These are phyloP conservation scores for Drosophila nikananu DNA, from an alignment of 1,140 invertebrate species.

Conservation along the genomic window DNA sequence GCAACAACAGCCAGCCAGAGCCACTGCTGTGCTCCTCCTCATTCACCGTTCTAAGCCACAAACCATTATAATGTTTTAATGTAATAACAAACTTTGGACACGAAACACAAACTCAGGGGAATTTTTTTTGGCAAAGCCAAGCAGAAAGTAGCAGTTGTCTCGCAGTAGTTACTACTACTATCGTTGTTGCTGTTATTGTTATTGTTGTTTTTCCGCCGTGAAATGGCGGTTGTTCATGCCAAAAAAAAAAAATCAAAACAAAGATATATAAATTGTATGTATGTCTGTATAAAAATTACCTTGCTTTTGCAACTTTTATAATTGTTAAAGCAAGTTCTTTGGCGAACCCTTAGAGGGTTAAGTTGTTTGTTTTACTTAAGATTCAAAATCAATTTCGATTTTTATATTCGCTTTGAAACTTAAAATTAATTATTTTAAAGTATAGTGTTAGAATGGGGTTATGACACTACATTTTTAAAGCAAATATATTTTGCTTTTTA, in stretches of 20 bases:
- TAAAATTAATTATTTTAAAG: no score
- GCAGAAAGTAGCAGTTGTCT: conserved; percentile 15
- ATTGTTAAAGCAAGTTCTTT: not conserved
- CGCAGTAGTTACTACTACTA: not conserved
- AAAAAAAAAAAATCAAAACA: not conserved
- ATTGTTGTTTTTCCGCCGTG: conserved; percentile 2
- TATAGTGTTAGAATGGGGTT: no score
- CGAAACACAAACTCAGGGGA: conserved; percentile 31
- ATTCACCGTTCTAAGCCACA: conserved; percentile 29
- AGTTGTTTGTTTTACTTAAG: not conserved
- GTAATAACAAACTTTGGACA: conserved; percentile 67
- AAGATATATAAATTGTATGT: not conserved
- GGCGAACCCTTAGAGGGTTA: not conserved
- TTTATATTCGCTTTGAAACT: no score
- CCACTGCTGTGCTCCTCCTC: not conserved
- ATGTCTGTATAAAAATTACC: not conserved
- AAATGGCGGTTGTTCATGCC: conserved; percentile 14
- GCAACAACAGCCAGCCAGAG: conserved; percentile 1
- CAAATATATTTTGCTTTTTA: not conserved
- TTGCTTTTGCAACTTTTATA: not conserved
- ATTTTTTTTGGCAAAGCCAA: conserved; percentile 16
- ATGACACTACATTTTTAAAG: not conserved
- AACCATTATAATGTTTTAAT: conserved; percentile 67
- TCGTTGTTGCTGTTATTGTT: not conserved
- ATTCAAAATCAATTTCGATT: not conserved